Percentiles rank a stretch among this genome's conserved stretches.
phyloP scores from a whole-genome alignment of 2,113 vertebrate species.

The Nycticryphes semicollaris region DNA sequence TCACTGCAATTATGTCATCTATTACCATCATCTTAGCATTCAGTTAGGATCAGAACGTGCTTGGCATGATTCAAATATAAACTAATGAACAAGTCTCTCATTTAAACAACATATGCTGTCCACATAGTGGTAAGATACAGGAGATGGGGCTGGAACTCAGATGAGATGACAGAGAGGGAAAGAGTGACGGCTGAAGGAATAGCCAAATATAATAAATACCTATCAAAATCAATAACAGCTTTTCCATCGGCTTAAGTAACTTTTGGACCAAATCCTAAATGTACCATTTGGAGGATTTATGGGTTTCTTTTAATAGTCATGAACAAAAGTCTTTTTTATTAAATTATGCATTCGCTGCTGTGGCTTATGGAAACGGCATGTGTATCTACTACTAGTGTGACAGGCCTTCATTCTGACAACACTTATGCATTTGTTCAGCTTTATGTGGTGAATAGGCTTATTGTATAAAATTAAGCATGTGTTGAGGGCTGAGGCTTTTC shows the following conservation, averaged over 20 bases:
- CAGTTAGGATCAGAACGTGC: background rate
- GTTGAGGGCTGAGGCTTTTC: background rate
- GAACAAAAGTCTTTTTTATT: conserved; percentile 64
- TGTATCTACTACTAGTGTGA: conserved; percentile 28
- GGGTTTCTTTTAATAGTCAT: conserved; percentile 40
- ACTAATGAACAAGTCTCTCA: conserved; percentile 1
- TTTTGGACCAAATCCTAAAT: conserved; percentile 54
- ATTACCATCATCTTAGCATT: conserved; percentile 31
- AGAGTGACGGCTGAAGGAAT: conserved; percentile 23
- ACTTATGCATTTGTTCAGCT: conserved; percentile 34
- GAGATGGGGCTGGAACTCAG: conserved; percentile 8
- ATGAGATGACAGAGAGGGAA: conserved; percentile 40
- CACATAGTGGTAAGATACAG: conserved; percentile 13
- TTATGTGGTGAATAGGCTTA: background rate
- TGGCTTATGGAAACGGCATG: conserved; percentile 40
- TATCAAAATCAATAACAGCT: conserved; percentile 69
- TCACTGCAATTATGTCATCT: conserved; percentile 50
- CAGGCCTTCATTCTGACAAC: conserved; percentile 14
- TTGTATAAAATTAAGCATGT: conserved; percentile 29
- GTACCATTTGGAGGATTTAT: conserved; percentile 61
- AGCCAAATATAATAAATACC: conserved; percentile 62
- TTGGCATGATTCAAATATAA: conserved; percentile 31
- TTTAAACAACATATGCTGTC: conserved; percentile 31
- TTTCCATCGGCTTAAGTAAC: conserved; percentile 53
- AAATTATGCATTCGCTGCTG: conserved; percentile 43